These are phyloP conservation scores for Sebastes schlegelii DNA, from an alignment of 2,113 vertebrate genomes.

Conservation along the genomic window DNA sequence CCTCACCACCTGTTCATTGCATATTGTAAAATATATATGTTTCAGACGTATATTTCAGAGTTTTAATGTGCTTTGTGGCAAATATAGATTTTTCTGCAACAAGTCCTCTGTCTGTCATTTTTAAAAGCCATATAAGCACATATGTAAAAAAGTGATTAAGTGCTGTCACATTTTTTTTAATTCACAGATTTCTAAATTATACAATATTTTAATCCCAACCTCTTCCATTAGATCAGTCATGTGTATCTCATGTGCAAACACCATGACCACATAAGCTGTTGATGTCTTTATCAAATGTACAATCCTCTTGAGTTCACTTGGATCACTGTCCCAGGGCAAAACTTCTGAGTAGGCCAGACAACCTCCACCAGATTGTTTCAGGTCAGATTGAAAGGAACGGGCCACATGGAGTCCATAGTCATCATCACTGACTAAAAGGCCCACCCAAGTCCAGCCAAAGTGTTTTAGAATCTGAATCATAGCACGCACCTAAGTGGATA, in stretches of 20 bases:
- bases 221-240: constrained; percentile 55
- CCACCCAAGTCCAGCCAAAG: constrained; percentile 62
- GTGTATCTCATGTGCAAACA: constrained; percentile 52
- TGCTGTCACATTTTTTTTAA: not conserved
- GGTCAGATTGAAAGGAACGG: constrained; percentile 42
- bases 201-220: constrained; percentile 1
- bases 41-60: too few species aligned
- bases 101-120: too few species aligned
- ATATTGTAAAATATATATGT: too few species aligned
- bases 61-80: too few species aligned
- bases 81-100: too few species aligned
- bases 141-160: too few species aligned
- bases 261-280: constrained; percentile 59
- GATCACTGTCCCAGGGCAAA: constrained; percentile 38
- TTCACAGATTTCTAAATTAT: not conserved
- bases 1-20: too few species aligned
- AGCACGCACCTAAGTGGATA: constrained; percentile 39
- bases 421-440: constrained; percentile 63
- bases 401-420: constrained; percentile 61
- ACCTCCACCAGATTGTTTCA: constrained; percentile 21
- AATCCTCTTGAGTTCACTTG: constrained; percentile 38
- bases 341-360: constrained; percentile 55
- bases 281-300: constrained; percentile 52
- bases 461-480: constrained; percentile 66
- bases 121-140: too few species aligned